Percentiles rank a stretch among this genome's conserved stretches.
These are phyloP conservation scores for Petrocephalus microphthalmus DNA, from an alignment of 2,113 vertebrate genomes.

Conservation along the genomic window DNA sequence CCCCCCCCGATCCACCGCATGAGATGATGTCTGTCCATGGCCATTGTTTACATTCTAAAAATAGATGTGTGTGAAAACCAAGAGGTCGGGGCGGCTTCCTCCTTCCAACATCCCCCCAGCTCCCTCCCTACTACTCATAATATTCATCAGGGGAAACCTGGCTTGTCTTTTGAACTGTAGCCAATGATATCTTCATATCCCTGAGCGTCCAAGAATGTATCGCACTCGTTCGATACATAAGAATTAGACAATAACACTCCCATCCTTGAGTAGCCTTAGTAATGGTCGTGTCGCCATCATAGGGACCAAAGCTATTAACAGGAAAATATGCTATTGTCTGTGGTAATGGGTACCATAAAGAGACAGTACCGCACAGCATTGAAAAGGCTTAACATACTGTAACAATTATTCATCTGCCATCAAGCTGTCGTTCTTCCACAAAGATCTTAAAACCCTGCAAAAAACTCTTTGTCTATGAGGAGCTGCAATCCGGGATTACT, in stretches of 20 bases:
- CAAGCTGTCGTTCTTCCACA: neutral
- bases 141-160: neutral
- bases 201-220: neutral
- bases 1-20: neutral
- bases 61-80: neutral
- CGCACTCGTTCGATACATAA: neutral
- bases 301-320: neutral
- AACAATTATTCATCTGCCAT: neutral
- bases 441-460: neutral
- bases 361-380: neutral
- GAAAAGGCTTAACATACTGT: neutral
- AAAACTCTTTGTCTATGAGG: neutral
- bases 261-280: no score
- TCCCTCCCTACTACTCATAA: neutral
- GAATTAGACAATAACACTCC: neutral
- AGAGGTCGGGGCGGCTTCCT: neutral
- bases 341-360: neutral
- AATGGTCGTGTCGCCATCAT: neutral
- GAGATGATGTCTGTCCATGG: neutral
- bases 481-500: neutral
- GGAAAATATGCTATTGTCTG: neutral
- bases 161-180: neutral
- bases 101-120: neutral
- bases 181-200: neutral
- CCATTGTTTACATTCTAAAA: conserved; percentile 5